Conservation (phyloP, 2,797 vertebrate species). For the Hipposideros larvatus region DNA sequence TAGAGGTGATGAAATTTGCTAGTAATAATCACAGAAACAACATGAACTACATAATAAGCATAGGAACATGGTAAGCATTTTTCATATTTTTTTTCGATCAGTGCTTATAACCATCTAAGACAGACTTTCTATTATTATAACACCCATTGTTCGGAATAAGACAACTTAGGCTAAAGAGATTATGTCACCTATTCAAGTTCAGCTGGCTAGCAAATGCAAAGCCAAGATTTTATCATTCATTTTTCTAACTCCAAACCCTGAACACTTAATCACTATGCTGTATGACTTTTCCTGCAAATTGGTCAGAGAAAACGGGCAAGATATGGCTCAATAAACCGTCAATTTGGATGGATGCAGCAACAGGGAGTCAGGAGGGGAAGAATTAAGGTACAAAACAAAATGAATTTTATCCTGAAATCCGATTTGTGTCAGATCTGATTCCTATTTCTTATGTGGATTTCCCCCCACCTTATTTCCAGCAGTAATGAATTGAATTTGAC, state of each 20-base stretch:
- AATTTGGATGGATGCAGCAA: background rate
- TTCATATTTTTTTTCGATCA: background rate
- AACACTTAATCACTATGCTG: background rate
- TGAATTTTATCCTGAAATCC: background rate
- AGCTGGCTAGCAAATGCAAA: background rate
- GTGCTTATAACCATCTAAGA: background rate
- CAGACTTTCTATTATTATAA: background rate
- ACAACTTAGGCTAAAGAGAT: background rate
- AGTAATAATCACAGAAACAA: background rate
- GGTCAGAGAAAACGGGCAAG: background rate
- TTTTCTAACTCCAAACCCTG: background rate
- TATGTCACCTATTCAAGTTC: background rate
- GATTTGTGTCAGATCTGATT: background rate
- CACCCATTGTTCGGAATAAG: background rate
- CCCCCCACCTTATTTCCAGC: background rate
- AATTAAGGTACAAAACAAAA: background rate
- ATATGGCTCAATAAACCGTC: background rate
- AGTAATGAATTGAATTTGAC: background rate
- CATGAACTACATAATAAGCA: background rate
- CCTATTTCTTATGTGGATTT: background rate
- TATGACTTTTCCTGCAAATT: background rate
- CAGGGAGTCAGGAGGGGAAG: background rate
- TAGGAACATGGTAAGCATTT: background rate
- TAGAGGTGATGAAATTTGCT: background rate
- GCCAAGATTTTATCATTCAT: background rate